A percentile compares a stretch with the other conserved stretches of the same genome.
phyloP scores from a whole-genome alignment of 2,113 vertebrate genomes.

The Callithrix jacchus region DNA sequence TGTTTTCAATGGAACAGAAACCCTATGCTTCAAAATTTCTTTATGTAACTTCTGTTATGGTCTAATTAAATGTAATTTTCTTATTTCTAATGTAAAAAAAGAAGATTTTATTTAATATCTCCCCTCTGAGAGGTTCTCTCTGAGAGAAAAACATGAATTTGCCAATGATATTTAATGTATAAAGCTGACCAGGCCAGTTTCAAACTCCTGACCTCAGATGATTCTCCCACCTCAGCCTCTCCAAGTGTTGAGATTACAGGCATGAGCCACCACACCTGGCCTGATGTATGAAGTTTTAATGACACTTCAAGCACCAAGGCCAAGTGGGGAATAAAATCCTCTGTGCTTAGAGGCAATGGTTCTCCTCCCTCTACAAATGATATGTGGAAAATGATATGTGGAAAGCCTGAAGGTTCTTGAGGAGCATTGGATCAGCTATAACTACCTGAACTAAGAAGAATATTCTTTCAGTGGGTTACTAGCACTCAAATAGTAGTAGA shows the following conservation, averaged over 20 bases:
- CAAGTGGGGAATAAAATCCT: background rate
- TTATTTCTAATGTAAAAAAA: background rate
- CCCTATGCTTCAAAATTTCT: background rate
- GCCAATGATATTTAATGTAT: background rate
- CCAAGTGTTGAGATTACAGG: too few species aligned
- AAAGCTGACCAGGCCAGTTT: background rate
- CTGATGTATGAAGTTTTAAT: background rate
- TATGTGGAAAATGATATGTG: background rate
- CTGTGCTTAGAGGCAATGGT: background rate
- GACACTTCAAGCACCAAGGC: background rate
- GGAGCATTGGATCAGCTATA: background rate
- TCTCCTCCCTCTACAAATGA: background rate
- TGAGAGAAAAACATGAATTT: background rate
- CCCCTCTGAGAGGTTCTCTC: background rate
- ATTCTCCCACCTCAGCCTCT: too few species aligned
- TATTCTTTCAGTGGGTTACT: background rate
- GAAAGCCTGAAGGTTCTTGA: background rate
- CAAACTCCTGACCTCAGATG: too few species aligned
- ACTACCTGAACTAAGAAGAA: background rate
- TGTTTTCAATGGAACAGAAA: background rate
- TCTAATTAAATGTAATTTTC: background rate
- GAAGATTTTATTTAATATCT: background rate
- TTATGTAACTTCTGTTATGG: background rate
- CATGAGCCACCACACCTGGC: too few species aligned
- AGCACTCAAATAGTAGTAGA: background rate